Evolutionary conservation across 2,113 vertebrate species (phyloP).

Genomic region (Odobenus rosmarus): DNA sequence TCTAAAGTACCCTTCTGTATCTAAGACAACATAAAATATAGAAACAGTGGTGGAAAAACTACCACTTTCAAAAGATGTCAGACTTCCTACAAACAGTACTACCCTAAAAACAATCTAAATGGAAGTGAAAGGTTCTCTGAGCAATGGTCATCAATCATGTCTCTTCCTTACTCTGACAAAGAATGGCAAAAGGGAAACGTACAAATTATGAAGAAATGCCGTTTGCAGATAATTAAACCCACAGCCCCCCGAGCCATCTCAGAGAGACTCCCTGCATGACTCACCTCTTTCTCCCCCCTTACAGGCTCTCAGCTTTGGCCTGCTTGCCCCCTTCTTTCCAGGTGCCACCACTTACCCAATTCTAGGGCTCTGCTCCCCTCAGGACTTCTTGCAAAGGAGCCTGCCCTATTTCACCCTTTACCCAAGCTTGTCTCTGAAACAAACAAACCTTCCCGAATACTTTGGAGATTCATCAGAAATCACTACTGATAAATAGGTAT

Average conservation of each 20-base stretch:
- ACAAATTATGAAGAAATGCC: not conserved
- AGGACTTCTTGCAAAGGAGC: not conserved
- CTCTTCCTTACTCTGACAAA: not conserved
- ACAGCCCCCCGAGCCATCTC: not conserved
- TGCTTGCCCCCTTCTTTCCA: not conserved
- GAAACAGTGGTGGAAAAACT: not conserved
- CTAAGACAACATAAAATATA: not conserved
- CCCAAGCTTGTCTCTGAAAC: not conserved
- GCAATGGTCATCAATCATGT: not conserved
- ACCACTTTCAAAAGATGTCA: not conserved
- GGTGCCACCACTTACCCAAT: no score
- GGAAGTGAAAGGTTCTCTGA: not conserved
- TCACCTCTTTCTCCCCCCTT: not conserved
- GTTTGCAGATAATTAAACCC: not conserved
- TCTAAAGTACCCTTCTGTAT: not conserved
- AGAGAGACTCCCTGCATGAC: not conserved
- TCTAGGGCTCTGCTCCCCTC: not conserved
- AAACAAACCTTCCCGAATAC: not conserved
- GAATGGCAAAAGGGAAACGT: not conserved
- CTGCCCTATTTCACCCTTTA: not conserved
- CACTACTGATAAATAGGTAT: not conserved
- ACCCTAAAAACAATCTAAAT: not conserved
- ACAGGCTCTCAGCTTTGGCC: not conserved
- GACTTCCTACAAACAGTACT: not conserved
- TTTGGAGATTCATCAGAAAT: conserved; percentile 14